Evolutionary conservation across 2,888 invertebrate genomes (phyloP).

Genomic region (Lasius platythorax): DNA sequence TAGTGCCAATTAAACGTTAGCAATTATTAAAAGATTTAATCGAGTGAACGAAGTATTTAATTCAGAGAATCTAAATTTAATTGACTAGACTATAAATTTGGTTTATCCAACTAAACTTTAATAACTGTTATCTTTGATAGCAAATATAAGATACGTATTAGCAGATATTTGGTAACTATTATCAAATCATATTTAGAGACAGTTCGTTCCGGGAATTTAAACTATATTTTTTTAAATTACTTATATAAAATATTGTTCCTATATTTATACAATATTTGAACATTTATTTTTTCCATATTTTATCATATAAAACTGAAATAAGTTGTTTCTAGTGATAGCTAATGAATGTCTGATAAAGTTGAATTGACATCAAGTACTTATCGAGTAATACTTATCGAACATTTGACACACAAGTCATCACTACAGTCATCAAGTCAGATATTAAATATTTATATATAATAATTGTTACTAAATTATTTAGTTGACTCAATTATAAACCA

Average conservation of each 20-base stretch:
- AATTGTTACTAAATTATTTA: background rate
- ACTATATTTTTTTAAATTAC: too few species aligned
- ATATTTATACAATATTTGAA: background rate
- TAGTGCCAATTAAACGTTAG: background rate
- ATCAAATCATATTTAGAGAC: background rate
- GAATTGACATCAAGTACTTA: background rate
- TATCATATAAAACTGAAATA: background rate
- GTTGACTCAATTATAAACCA: background rate
- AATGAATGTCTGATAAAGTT: background rate
- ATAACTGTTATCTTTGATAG: background rate
- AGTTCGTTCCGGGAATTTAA: background rate
- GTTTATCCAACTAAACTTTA: background rate
- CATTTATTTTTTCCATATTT: background rate
- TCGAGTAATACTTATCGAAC: background rate
- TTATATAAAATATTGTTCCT: background rate
- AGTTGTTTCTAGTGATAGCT: background rate
- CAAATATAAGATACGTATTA: background rate
- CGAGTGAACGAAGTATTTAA: background rate
- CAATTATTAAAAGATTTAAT: background rate
- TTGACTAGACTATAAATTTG: background rate
- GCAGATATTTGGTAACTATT: background rate
- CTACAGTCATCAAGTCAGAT: background rate
- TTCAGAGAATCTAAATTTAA: background rate
- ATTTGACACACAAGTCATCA: background rate
- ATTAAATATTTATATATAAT: background rate